phyloP scores from a whole-genome alignment of 2,888 invertebrate species.

The Drosophila diplacantha region DNA sequence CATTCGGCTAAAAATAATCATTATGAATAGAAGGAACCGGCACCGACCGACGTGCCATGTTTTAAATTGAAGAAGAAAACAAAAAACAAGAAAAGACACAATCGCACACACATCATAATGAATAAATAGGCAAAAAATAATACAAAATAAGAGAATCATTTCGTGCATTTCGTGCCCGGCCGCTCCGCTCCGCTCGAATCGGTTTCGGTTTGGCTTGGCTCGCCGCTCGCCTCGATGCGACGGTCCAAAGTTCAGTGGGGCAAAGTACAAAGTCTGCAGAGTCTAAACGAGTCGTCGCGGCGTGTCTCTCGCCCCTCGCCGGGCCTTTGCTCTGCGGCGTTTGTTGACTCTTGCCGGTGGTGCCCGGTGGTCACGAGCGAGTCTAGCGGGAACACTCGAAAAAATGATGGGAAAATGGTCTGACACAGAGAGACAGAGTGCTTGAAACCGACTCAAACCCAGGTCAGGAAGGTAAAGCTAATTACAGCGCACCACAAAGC shows the following conservation, averaged over 20 bases:
- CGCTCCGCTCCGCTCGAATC: conserved; percentile 30
- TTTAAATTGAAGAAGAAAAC: conserved; percentile 20
- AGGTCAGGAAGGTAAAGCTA: background rate
- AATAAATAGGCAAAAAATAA: conserved; percentile 18
- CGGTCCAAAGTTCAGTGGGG: conserved; percentile 73
- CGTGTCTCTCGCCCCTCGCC: background rate
- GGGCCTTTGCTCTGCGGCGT: conserved; percentile 12
- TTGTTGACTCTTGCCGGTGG: conserved; percentile 27
- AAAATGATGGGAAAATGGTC: background rate
- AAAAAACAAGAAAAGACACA: conserved; percentile 18
- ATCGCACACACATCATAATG: conserved; percentile 37
- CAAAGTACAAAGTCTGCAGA: conserved; percentile 74
- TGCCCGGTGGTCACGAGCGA: background rate
- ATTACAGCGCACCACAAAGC: background rate
- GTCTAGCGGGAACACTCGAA: background rate
- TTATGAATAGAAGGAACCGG: conserved; percentile 49
- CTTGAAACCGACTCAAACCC: background rate
- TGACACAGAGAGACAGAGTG: too few relatives aligned
- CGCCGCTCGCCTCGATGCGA: conserved; percentile 25
- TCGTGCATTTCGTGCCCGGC: too few relatives aligned
- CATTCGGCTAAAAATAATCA: conserved; percentile 45
- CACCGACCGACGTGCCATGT: conserved; percentile 8
- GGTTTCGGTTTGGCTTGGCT: conserved; percentile 23
- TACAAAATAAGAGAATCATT: conserved; percentile 33
- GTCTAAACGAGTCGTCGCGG: conserved; percentile 30